Conservation (phyloP, 2,113 vertebrate genomes). For the Gambusia affinis region DNA sequence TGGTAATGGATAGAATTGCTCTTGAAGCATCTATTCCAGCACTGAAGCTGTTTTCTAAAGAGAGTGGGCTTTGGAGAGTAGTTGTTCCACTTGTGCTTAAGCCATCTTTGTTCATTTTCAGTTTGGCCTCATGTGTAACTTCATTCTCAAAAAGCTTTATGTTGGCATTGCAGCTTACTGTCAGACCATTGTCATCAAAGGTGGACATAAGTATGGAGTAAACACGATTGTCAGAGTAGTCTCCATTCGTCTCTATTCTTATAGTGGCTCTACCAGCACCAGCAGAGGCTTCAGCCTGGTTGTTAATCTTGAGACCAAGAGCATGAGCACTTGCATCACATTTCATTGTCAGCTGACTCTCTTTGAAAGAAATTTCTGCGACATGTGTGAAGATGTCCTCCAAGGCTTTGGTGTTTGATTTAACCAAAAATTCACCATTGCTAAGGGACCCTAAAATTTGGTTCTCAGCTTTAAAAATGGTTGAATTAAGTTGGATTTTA, state of each 20-base stretch:
- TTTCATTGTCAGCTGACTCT: constrained; percentile 81
- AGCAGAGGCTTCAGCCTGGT: constrained; percentile 82
- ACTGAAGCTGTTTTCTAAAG: constrained; percentile 85
- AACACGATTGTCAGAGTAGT: constrained; percentile 74
- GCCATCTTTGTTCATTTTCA: constrained; percentile 83
- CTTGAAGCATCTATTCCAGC: constrained; percentile 79
- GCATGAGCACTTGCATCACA: constrained; percentile 82
- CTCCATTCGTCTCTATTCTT: constrained; percentile 83
- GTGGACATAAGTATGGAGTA: constrained; percentile 81
- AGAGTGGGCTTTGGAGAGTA: constrained; percentile 81
- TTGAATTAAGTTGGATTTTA: constrained; percentile 82
- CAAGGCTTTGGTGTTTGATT: constrained; percentile 84
- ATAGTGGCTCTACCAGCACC: constrained; percentile 77
- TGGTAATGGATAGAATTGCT: constrained; percentile 77
- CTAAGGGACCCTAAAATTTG: constrained; percentile 75
- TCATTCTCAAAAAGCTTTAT: constrained; percentile 80
- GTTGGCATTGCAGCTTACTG: constrained; percentile 74
- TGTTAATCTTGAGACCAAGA: constrained; percentile 75
- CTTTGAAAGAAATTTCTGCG: constrained; percentile 81
- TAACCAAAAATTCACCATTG: constrained; percentile 76
- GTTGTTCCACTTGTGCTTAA: constrained; percentile 84
- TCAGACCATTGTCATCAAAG: constrained; percentile 81
- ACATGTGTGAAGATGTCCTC: constrained; percentile 80
- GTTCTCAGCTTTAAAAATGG: constrained; percentile 81
- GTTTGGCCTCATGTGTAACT: constrained; percentile 83